A percentile compares a stretch with the other conserved stretches of the same genome.
These are phyloP conservation scores for Nephrotoma guestfalica DNA, from an alignment of 2,888 invertebrate species.

Conservation along the genomic window DNA sequence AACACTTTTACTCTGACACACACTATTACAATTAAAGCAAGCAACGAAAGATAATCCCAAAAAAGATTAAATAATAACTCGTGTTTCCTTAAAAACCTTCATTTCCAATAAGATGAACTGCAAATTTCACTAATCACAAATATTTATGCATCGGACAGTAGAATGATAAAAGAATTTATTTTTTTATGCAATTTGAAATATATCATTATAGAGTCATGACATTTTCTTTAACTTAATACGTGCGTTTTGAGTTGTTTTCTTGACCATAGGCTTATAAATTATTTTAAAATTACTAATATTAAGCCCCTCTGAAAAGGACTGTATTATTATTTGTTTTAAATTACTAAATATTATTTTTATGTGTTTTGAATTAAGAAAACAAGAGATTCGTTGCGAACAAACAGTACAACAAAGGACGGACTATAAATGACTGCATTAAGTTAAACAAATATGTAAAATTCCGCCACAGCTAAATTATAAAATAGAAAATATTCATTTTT, in stretches of 20 bases:
- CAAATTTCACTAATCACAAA: not conserved
- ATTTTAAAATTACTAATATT: not conserved
- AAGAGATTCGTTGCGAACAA: not conserved
- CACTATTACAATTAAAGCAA: no score
- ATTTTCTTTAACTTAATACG: not conserved
- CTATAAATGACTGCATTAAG: not conserved
- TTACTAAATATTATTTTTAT: not conserved
- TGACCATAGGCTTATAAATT: not conserved
- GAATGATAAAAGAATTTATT: not conserved
- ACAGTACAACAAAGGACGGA: not conserved
- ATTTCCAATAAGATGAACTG: no score
- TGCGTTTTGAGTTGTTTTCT: not conserved
- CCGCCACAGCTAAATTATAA: not conserved
- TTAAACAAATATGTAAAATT: not conserved
- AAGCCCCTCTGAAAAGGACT: not conserved
- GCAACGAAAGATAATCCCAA: no score
- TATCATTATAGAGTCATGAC: not conserved
- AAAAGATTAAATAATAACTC: no score
- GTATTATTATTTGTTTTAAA: not conserved
- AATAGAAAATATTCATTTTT: not conserved
- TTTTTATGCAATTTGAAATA: not conserved
- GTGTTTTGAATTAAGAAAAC: not conserved
- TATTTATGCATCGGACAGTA: not conserved
- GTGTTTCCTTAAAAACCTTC: no score
- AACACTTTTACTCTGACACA: no score